phyloP scores from a whole-genome alignment of 2,113 vertebrate species.

The Cynocephalus volans region DNA sequence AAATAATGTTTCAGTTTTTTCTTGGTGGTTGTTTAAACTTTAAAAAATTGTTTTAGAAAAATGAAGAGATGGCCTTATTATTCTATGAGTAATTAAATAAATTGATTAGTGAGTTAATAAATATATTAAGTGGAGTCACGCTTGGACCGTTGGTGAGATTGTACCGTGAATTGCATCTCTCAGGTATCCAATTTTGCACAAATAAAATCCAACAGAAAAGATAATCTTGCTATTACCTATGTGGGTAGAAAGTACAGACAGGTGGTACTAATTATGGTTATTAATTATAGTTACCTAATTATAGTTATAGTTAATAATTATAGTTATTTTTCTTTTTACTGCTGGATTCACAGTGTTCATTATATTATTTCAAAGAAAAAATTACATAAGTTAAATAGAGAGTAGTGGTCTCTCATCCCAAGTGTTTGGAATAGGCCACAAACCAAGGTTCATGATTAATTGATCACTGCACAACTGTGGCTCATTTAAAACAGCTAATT shows the following conservation, averaged over 20 bases:
- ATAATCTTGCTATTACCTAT: background rate
- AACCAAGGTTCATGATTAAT: background rate
- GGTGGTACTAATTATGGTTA: background rate
- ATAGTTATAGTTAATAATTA: background rate
- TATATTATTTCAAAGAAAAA: slow-evolving; percentile 40
- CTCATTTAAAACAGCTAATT: background rate
- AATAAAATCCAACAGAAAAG: background rate
- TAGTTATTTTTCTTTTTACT: slow-evolving; percentile 2
- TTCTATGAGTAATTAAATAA: background rate
- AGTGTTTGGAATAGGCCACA: background rate
- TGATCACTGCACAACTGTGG: background rate
- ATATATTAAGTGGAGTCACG: background rate
- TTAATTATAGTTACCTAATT: no score
- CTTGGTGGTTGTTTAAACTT: background rate
- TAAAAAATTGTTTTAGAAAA: no score
- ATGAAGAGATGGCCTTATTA: background rate
- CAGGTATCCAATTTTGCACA: background rate
- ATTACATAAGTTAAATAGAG: background rate
- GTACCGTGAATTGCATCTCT: background rate
- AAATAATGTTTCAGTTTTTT: background rate
- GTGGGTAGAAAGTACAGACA: background rate
- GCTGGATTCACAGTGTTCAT: background rate
- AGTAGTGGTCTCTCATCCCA: background rate
- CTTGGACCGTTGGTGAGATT: background rate
- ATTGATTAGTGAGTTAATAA: background rate